Percentiles rank a stretch among this genome's conserved stretches.
Conservation (phyloP, 2,113 vertebrate genomes). For the Rhinoptilus africanus region DNA sequence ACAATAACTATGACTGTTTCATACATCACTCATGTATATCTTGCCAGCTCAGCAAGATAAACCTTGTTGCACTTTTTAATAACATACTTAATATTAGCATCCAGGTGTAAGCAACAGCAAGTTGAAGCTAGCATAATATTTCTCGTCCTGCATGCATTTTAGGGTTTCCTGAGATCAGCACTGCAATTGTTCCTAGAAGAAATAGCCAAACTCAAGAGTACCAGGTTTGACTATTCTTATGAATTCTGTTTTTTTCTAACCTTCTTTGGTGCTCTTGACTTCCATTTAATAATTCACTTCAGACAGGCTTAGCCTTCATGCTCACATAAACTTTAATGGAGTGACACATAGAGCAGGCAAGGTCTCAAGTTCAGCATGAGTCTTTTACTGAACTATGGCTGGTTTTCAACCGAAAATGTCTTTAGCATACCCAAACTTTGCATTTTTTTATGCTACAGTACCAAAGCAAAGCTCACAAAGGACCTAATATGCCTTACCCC, state of each 20-base stretch:
- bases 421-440: neutral
- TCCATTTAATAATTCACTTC: slow-evolving; percentile 20
- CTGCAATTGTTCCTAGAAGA: neutral
- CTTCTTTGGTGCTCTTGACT: neutral
- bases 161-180: neutral
- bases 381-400: neutral
- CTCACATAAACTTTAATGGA: slow-evolving; percentile 25
- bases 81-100: neutral
- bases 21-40: neutral
- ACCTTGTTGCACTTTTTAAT: neutral
- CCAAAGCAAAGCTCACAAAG: neutral
- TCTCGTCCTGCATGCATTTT: neutral
- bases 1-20: neutral
- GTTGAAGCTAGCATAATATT: neutral
- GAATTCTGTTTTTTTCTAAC: slow-evolving; percentile 19
- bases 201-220: neutral
- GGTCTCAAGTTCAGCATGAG: slow-evolving; percentile 12
- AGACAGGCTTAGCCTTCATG: slow-evolving; percentile 16
- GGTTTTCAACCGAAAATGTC: neutral
- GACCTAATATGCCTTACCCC: neutral
- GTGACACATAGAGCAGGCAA: neutral
- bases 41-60: neutral
- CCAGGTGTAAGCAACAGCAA: neutral
- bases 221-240: neutral
- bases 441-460: neutral